phyloP scores from a whole-genome alignment of 1,140 invertebrate species.

The Bombyx mori region DNA sequence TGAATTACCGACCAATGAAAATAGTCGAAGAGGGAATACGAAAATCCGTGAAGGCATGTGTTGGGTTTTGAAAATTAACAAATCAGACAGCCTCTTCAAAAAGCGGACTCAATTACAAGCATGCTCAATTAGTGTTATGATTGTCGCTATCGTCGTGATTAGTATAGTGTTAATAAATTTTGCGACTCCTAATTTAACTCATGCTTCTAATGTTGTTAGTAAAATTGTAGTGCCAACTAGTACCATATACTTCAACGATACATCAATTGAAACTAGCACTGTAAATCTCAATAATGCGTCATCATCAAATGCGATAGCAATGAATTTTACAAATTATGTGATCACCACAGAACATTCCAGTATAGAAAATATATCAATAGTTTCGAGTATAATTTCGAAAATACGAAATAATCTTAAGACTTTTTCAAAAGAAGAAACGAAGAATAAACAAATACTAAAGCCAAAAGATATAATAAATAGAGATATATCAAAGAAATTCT shows the following conservation, averaged over 20 bases:
- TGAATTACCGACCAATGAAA: slow-evolving; percentile 30
- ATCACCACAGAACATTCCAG: slow-evolving; percentile 14
- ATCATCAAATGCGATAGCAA: background rate
- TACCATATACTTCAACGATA: slow-evolving; percentile 38
- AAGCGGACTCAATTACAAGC: slow-evolving; percentile 61
- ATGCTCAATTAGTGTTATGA: slow-evolving; percentile 66
- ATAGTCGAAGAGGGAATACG: slow-evolving; percentile 44
- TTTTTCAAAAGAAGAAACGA: slow-evolving; percentile 43
- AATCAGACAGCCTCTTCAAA: slow-evolving; percentile 54
- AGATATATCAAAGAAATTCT: slow-evolving; percentile 52
- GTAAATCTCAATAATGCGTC: background rate
- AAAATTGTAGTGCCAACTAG: slow-evolving; percentile 59
- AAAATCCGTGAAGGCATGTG: slow-evolving; percentile 60
- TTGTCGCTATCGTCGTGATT: slow-evolving; percentile 60
- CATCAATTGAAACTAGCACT: slow-evolving; percentile 14
- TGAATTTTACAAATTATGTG: slow-evolving; percentile 10
- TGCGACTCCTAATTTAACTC: slow-evolving; percentile 49
- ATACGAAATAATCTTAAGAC: slow-evolving; percentile 60
- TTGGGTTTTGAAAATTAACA: slow-evolving; percentile 58
- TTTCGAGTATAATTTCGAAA: slow-evolving; percentile 40
- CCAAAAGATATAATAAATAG: slow-evolving; percentile 46
- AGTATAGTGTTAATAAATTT: slow-evolving; percentile 64
- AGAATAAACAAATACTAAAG: slow-evolving; percentile 23
- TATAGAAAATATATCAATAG: slow-evolving; percentile 27
- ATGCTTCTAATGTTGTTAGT: slow-evolving; percentile 39